Base-by-base conservation (phyloP, 2,888 invertebrate species). In the Cataglyphis cursor region DNA sequence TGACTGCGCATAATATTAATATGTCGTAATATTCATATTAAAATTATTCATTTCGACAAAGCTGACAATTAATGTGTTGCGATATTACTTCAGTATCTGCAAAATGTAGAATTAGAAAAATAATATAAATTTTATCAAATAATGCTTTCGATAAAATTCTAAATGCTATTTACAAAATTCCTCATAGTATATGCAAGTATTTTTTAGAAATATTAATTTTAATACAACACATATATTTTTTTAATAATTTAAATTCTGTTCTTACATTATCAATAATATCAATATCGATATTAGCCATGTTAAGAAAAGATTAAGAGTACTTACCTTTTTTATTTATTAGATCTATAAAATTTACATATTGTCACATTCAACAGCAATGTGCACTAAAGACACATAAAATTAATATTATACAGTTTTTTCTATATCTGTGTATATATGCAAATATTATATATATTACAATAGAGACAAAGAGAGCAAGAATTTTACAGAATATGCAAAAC, bases 1-100 rank as follows among this genome's bases (percentile, higher is more conserved):
- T 70, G 78, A 80, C 70, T 80, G 68, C 59, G 35, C 70, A 35
- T 70, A 61, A 68, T 35, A 80, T 80, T 80, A 80, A 61, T 48
- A 48, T 44, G 59, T 44, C 44, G 24, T 61, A 57, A 76, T 76
- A 70, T 35, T 31, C 59, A 59, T 70, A 68, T 48, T 24, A 35
- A 35, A 65, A 59, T 80, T 70, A 80, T 70, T 64, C 48, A 48
- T 44, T 70, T 80, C 59, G n/a, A 61, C 48, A 80, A 78, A 80
- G 59, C 59, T 68, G 24, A 24, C 70, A 61, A 70, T 70, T 68
- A 70, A 78, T 78, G 44, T 21, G 31, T 59, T 48, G 48, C 44
- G 24, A 80, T 59, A 70, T 61, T 18, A 44, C 35, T 68, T 24
- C 12, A 18, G 8, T n/a, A 51, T n/a, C 12, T 44, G 4, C 10